phyloP scores from a whole-genome alignment of 1,140 invertebrate genomes.

The Leptinotarsa defecta region DNA sequence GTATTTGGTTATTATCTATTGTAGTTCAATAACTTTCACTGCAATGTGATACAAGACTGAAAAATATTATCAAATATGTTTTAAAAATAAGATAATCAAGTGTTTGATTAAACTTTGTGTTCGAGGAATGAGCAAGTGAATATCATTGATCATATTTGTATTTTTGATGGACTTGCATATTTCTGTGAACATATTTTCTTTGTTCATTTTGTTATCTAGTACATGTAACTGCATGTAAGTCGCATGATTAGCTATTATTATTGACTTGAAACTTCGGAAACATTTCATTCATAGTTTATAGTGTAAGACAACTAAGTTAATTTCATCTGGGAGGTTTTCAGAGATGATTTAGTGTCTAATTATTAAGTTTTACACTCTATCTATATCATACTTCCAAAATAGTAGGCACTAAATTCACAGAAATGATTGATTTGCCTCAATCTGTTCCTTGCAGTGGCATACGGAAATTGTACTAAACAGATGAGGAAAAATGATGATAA shows the following conservation, averaged over 20 bases:
- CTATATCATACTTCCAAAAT: too few species aligned
- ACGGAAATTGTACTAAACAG: too few species aligned
- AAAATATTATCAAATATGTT: not conserved
- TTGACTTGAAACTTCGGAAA: constrained; percentile 3
- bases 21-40: too few species aligned
- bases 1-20: too few species aligned
- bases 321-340: not conserved
- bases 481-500: too few species aligned
- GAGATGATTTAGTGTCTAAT: not conserved
- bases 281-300: not conserved
- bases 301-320: not conserved
- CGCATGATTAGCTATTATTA: constrained; percentile 1
- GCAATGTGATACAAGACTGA: too few species aligned
- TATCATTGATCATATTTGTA: not conserved
- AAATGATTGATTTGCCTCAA: too few species aligned
- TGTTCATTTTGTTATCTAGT: not conserved
- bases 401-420: too few species aligned
- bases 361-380: not conserved
- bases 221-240: constrained; percentile 7
- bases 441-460: too few species aligned
- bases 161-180: not conserved
- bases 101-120: not conserved
- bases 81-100: not conserved
- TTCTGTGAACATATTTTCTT: not conserved
- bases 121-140: not conserved